Conservation (phyloP, 2,797 vertebrate genomes). For the Lates japonicus region DNA sequence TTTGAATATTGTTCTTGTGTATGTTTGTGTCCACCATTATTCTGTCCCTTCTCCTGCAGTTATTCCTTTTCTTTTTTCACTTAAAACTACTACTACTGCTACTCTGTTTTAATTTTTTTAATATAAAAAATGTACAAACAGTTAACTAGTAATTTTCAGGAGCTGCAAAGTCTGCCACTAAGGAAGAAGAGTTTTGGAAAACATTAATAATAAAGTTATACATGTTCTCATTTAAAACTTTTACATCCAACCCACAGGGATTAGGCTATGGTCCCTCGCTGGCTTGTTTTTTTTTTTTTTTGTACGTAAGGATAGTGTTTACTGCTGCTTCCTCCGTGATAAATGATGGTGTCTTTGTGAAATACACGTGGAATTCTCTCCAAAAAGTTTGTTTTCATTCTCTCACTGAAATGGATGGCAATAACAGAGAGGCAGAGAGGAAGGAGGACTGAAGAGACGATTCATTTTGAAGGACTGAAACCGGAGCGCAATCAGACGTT, state of each 20-base stretch:
- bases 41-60: slow-evolving; percentile 4
- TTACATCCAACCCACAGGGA: slow-evolving; percentile 62
- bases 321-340: slow-evolving; percentile 64
- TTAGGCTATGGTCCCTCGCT: slow-evolving; percentile 59
- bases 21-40: slow-evolving; percentile 59
- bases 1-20: slow-evolving; percentile 68
- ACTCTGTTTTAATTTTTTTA: background rate
- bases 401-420: slow-evolving; percentile 66
- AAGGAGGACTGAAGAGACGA: slow-evolving; percentile 54
- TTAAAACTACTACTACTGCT: slow-evolving; percentile 33
- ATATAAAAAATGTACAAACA: slow-evolving; percentile 61
- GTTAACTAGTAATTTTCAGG: slow-evolving; percentile 57
- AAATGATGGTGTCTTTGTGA: slow-evolving; percentile 60
- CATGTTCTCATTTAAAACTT: slow-evolving; percentile 64
- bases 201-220: slow-evolving; percentile 64
- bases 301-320: slow-evolving; percentile 63
- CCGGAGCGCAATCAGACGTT: slow-evolving; percentile 50
- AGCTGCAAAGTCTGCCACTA: slow-evolving; percentile 71
- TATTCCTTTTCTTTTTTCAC: slow-evolving; percentile 37
- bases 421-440: slow-evolving; percentile 57
- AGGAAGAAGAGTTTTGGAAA: slow-evolving; percentile 57
- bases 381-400: slow-evolving; percentile 40
- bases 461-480: slow-evolving; percentile 52
- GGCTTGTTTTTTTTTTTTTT: slow-evolving; percentile 47
- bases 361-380: slow-evolving; percentile 42